Evolutionary conservation across 2,113 vertebrate species (phyloP).

Genomic region (Leucosticte australis): DNA sequence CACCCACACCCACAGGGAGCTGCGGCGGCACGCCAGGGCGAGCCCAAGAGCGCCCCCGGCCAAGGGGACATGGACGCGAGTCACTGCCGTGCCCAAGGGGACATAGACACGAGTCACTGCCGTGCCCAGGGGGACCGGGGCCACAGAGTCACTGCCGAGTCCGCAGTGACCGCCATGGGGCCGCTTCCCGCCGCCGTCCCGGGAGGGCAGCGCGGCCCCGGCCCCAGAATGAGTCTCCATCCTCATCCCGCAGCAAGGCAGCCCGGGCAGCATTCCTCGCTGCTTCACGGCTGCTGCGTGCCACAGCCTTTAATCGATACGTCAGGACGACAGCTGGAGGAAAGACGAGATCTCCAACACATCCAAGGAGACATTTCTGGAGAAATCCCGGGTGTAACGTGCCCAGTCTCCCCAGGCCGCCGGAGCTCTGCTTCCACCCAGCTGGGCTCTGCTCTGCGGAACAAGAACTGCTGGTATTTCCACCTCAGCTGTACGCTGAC

Average conservation of each 20-base stretch:
- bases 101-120: background rate
- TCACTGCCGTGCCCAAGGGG: background rate
- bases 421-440: background rate
- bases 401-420: background rate
- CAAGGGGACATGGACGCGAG: background rate
- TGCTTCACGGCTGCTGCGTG: background rate
- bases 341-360: background rate
- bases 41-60: background rate
- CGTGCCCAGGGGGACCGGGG: background rate
- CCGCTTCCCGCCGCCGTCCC: background rate
- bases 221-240: background rate
- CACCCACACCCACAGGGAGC: background rate
- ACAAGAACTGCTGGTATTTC: fast-evolving
- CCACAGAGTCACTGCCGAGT: conserved; percentile 13
- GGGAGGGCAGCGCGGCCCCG: conserved; percentile 10
- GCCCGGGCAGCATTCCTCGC: background rate
- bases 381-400: no score
- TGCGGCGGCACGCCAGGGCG: background rate
- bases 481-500: background rate
- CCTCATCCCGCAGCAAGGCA: conserved; percentile 37
- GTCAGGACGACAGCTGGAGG: background rate
- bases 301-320: background rate
- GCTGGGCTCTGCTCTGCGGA: background rate
- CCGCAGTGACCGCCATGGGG: conserved; percentile 30
- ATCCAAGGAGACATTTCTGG: fast-evolving